phyloP scores from a whole-genome alignment of 2,888 invertebrate species.

The Operophtera brumata region DNA sequence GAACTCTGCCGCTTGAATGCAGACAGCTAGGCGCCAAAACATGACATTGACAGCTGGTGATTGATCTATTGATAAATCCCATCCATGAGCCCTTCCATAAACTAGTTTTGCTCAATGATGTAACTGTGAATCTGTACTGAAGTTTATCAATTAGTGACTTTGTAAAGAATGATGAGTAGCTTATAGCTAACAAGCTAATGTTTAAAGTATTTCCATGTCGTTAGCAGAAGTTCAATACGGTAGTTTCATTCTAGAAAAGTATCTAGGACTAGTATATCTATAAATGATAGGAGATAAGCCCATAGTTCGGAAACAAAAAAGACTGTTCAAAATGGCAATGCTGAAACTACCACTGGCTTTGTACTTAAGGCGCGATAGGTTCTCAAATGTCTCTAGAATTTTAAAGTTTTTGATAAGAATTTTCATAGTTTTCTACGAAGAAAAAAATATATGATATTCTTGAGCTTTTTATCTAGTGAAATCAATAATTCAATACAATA shows the following conservation, averaged over 20 bases:
- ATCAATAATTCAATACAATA: too few species aligned
- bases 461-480: too few species aligned
- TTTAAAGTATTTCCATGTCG: background rate
- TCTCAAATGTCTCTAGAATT: too few species aligned
- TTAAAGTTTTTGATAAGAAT: too few species aligned
- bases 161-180: constrained; percentile 9
- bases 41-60: constrained; percentile 55
- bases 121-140: constrained; percentile 18
- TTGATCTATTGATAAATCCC: constrained; percentile 55
- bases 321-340: too few species aligned
- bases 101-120: constrained; percentile 23
- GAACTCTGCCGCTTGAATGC: constrained; percentile 51
- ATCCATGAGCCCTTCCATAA: constrained; percentile 25
- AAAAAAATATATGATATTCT: too few species aligned
- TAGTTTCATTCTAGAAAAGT: background rate
- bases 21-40: constrained; percentile 69
- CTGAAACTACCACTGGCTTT: too few species aligned
- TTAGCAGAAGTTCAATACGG: background rate
- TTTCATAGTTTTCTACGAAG: too few species aligned
- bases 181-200: constrained; percentile 8
- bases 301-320: too few species aligned
- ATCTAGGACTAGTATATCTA: too few species aligned
- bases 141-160: constrained; percentile 14
- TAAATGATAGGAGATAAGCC: too few species aligned
- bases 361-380: too few species aligned